A percentile compares a stretch with the other conserved stretches of the same genome.
phyloP scores from a whole-genome alignment of 1,140 invertebrate genomes.

The Epicauta chinensis region DNA sequence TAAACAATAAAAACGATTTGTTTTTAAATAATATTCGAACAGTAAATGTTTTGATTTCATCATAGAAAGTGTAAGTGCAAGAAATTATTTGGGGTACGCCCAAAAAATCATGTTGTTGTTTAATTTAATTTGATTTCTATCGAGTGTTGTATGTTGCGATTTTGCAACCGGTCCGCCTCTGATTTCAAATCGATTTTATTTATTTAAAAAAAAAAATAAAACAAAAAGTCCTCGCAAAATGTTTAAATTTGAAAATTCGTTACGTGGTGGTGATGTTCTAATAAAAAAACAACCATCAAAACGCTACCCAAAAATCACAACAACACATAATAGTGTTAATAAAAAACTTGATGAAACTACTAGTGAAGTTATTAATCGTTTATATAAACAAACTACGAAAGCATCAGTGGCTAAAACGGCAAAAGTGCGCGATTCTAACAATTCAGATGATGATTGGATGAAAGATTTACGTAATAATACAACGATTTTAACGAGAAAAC shows the following conservation, averaged over 20 bases:
- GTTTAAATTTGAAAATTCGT: constrained; percentile 55
- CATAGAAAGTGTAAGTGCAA: too few relatives aligned
- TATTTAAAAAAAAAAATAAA: too few relatives aligned
- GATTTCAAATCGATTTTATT: too few relatives aligned
- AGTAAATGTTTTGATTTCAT: too few relatives aligned
- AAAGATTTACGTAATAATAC: constrained; percentile 26
- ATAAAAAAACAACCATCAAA: constrained; percentile 55
- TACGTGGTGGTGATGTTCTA: constrained; percentile 46
- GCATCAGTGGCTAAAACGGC: constrained; percentile 52
- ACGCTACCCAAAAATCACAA: background rate
- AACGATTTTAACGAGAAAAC: constrained; percentile 6
- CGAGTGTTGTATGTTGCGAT: too few relatives aligned
- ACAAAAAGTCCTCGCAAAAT: too few relatives aligned
- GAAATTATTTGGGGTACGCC: too few relatives aligned
- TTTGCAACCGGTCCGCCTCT: too few relatives aligned
- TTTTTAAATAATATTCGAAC: too few relatives aligned
- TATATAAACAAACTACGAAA: constrained; percentile 51
- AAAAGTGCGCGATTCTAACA: constrained; percentile 49
- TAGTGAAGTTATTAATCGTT: constrained; percentile 40
- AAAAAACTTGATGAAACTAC: constrained; percentile 21
- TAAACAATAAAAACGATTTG: too few relatives aligned
- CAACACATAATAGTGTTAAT: constrained; percentile 26
- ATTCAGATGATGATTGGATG: constrained; percentile 27
- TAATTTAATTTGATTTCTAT: too few relatives aligned
- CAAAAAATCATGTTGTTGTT: too few relatives aligned